A percentile compares a stretch with the other conserved stretches of the same genome.
Conservation (phyloP, 2,113 vertebrate genomes). For the Lasiurus borealis region DNA sequence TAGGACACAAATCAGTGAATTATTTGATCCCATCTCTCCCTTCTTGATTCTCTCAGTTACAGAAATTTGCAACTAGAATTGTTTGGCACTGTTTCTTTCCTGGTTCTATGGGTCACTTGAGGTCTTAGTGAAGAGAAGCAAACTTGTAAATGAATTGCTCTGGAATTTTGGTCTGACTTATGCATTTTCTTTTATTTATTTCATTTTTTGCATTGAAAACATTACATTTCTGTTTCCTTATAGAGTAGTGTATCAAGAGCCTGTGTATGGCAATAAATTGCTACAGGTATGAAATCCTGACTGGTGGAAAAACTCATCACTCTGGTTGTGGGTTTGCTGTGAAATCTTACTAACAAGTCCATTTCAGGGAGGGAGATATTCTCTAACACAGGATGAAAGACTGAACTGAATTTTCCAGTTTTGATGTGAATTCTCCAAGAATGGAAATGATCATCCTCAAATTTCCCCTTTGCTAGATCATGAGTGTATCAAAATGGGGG, state of each 20-base stretch:
- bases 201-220: slow-evolving; percentile 82
- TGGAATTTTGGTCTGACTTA: slow-evolving; percentile 75
- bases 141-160: slow-evolving; percentile 80
- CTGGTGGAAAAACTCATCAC: slow-evolving; percentile 73
- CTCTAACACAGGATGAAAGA: slow-evolving; percentile 36
- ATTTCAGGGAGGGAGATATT: slow-evolving; percentile 9
- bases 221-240: slow-evolving; percentile 87
- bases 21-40: background rate
- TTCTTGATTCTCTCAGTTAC: background rate
- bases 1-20: background rate
- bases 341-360: slow-evolving; percentile 76
- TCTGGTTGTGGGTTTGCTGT: slow-evolving; percentile 77
- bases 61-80: background rate
- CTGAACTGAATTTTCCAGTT: slow-evolving; percentile 78
- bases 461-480: background rate
- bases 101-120: background rate
- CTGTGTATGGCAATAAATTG: slow-evolving; percentile 87
- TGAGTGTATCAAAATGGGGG: background rate
- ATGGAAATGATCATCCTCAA: background rate
- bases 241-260: slow-evolving; percentile 87
- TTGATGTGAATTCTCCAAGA: background rate
- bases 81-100: background rate
- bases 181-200: slow-evolving; percentile 80
- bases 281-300: slow-evolving; percentile 80
- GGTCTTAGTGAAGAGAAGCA: slow-evolving; percentile 61